A percentile compares a stretch with the other conserved stretches of the same genome.
Evolutionary conservation across 2,113 vertebrate species (phyloP).

Genomic region (Epinephelus moara): DNA sequence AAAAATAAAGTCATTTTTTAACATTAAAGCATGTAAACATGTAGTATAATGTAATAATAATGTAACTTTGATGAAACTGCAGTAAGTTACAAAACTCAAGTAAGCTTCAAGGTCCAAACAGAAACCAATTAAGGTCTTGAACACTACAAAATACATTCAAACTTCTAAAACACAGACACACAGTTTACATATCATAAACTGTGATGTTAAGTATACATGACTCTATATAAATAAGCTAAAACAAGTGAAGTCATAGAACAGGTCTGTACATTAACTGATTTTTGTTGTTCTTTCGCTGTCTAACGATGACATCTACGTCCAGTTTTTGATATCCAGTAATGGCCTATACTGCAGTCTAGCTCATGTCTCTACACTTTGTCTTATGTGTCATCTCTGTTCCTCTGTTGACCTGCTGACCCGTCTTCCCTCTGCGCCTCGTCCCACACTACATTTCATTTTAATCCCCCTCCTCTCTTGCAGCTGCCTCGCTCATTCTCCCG

Average conservation of each 20-base stretch:
- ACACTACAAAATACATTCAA: too few relatives aligned
- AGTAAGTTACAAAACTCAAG: not conserved
- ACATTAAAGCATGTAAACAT: too few relatives aligned
- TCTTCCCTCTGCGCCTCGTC: conserved; percentile 6
- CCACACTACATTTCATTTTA: conserved; percentile 31
- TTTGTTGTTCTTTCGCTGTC: too few relatives aligned
- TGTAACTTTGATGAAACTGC: not conserved
- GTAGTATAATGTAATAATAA: too few relatives aligned
- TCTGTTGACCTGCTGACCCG: conserved; percentile 6
- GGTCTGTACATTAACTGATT: too few relatives aligned
- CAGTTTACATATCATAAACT: not conserved
- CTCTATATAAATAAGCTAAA: too few relatives aligned
- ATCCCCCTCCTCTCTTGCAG: conserved; percentile 36
- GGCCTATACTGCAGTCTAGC: not conserved
- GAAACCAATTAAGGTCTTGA: not conserved
- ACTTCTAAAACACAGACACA: too few relatives aligned
- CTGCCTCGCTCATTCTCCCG: conserved; percentile 46
- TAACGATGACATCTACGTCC: too few relatives aligned
- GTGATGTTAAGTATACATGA: not conserved
- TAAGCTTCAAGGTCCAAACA: not conserved
- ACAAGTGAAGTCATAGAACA: too few relatives aligned
- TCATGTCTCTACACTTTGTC: not conserved
- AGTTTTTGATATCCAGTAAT: not conserved
- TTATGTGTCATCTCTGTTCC: not conserved
- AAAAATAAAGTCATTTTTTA: too few relatives aligned